These are phyloP conservation scores for Tenthredo mesomela DNA, from an alignment of 2,888 invertebrate genomes.

Conservation along the genomic window DNA sequence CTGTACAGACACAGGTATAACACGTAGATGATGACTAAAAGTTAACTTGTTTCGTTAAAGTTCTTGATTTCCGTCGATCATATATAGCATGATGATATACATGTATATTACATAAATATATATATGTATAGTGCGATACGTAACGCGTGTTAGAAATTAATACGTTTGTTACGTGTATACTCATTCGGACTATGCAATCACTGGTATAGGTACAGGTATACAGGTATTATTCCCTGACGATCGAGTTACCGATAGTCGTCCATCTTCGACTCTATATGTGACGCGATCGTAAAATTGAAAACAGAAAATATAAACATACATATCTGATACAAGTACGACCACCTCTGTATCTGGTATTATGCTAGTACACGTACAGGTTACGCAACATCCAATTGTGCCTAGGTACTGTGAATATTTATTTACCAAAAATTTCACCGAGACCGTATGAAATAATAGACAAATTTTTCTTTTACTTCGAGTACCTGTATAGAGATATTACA, in stretches of 20 bases:
- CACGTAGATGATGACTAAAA: not conserved
- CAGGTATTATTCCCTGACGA: not conserved
- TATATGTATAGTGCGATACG: not conserved
- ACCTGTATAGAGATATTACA: not conserved
- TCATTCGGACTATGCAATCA: not conserved
- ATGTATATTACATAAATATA: not conserved
- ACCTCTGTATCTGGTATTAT: not conserved
- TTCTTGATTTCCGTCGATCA: not conserved
- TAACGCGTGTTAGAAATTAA: constrained; percentile 21
- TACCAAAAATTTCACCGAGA: not conserved
- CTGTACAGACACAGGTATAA: not conserved
- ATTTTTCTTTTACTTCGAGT: not conserved
- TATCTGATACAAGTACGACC: not conserved
- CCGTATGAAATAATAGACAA: not conserved
- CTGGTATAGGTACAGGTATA: not conserved
- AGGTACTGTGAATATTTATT: not conserved
- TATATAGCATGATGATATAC: not conserved
- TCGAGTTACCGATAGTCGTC: constrained; percentile 24
- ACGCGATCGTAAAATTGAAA: not conserved
- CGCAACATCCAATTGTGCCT: not conserved
- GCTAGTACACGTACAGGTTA: not conserved
- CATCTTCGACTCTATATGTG: constrained; percentile 8
- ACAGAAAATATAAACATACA: constrained; percentile 25
- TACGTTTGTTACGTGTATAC: constrained; percentile 1
- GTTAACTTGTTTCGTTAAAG: not conserved